Base-by-base conservation (phyloP, 2,888 invertebrate genomes). In the Melinopterus prodromus region DNA sequence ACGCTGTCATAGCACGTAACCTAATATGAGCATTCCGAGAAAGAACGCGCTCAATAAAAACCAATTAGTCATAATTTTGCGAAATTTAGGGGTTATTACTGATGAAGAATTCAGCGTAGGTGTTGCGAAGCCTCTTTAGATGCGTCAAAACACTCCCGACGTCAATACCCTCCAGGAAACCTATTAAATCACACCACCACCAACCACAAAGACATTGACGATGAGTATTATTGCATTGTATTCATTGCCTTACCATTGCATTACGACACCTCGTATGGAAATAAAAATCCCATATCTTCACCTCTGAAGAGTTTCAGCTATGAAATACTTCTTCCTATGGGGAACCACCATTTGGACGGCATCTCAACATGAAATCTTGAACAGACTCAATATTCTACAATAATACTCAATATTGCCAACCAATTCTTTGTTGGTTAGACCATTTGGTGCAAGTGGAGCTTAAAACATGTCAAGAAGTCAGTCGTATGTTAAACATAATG, bases 41-140 rank as follows among this genome's bases (percentile, higher is more conserved):
- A 26, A 26, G 7, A 26, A 16, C 14, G 74, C 14, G 16, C n/a
- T 26, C 12, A 53, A 53, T 16, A 74, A 74, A 74, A 74, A 16
- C 74, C 74, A 16, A 74, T 74, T 74, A 74, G 15, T 74, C 74
- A 74, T 16, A 74, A 74, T 16, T 74, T n/a, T 74, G 16, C n/a
- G 74, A 74, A 74, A 74, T 36, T 26, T 74, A 36, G 36, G n/a
- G 74, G 74, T 53, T 53, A 53, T 53, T 53, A 53, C 53, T 53
- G 74, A 74, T 16, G 14, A 74, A 26, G 74, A 3, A 74, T 74
- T 74, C 36, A 14, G 16, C 36, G 74, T 74, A 74, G 74, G 74
- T 74, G 74, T 74, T 16, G 16, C 74, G 16, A 15, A 74, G 36
- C 7, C 71, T 26, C 26, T 16, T 16, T 9, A 53, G 12, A 53